Base-by-base conservation (phyloP, 2,113 vertebrate species). In the Sisor rabdophorus region DNA sequence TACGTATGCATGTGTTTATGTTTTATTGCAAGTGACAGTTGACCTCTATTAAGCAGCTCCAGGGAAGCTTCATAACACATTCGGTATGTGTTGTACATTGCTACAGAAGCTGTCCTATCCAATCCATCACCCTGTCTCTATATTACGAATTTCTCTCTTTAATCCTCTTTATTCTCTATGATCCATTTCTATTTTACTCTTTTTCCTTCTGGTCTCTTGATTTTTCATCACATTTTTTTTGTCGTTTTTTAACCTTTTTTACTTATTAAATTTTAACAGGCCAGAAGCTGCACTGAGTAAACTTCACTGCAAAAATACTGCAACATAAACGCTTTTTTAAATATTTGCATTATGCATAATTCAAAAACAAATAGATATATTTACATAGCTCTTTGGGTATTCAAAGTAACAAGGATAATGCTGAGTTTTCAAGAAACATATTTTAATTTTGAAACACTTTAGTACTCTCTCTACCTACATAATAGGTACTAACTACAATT, bases 61-160 rank as follows among this genome's bases (percentile, higher is more conserved):
- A 85, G 88, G 90, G 90, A 88, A 86, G 86, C 88, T 89, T 92
- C 90, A 89, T 88, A 88, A 90, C 86, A 87, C 83, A 91, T 92
- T 89, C 90, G 86, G 86, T 82, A 75, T 88, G 84, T 86, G 79
- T 73, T 86, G 88, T 85, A 81, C 87, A 82, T 82, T 71, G 84
- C 82, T 69, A 86, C 89, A 79, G 89, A 81, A 86, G 87, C 90
- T 88, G 87, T 91, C 89, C 83, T 82, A 82, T 90, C 88, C 83
- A 77, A 89, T 92, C 87, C 80, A 87, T 92, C 89, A 91, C 77
- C 70, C 85, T 83, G 84, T 89, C 91, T 83, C 90, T 83, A 90
- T 83, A 90, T 83, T 68, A 36, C 32, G 32, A 4, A 90, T 91
- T 86, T 16, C 30, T 40, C 48, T 2, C 36, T 32, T 52, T 36